Conservation (phyloP, 2,113 vertebrate species). For the Campylomormyrus tamandua region DNA sequence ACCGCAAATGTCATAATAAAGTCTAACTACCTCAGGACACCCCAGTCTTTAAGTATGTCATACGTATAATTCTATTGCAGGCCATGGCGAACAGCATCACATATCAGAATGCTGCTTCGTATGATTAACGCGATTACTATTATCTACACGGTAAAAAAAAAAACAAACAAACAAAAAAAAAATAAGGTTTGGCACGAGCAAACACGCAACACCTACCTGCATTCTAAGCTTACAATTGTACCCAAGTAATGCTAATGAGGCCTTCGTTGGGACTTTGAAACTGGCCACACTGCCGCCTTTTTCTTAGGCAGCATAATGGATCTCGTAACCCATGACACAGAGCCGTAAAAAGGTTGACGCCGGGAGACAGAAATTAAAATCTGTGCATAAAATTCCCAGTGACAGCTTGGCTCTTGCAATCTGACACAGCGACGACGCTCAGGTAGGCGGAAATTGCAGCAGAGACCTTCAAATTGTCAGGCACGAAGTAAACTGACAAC, state of each 20-base stretch:
- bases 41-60: not conserved
- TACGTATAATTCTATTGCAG: not conserved
- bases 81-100: not conserved
- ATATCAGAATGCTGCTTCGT: not conserved
- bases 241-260: not conserved
- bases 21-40: not conserved
- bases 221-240: not conserved
- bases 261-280: not conserved
- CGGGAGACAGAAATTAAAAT: not conserved
- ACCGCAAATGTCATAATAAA: not conserved
- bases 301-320: not conserved
- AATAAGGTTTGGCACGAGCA: not conserved
- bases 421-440: not conserved
- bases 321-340: not conserved
- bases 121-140: not conserved
- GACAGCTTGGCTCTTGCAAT: not conserved
- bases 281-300: not conserved
- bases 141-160: not conserved
- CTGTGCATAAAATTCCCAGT: not conserved
- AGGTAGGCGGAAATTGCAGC: not conserved
- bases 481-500: constrained; percentile 1
- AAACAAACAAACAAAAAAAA: not conserved
- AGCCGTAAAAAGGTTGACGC: not conserved
- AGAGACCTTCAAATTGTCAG: constrained; percentile 5
- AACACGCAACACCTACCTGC: not conserved